Evolutionary conservation across 92 coral and sea anemone genomes (phyloP).

Genomic region (Parazoanthus darwini): DNA sequence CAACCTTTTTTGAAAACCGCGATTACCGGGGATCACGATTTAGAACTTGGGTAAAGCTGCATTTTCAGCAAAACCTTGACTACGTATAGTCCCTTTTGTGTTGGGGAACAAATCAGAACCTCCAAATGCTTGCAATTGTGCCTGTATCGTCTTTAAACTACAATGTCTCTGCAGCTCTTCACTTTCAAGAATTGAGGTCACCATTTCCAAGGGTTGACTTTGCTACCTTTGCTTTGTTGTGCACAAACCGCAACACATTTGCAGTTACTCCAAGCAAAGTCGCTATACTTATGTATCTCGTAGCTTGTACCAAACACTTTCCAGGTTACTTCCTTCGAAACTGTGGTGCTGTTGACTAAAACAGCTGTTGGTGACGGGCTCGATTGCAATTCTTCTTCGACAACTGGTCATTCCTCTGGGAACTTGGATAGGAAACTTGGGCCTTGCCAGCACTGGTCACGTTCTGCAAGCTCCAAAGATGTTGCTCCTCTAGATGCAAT

Average conservation of each 20-base stretch:
- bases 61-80: conserved; percentile 42
- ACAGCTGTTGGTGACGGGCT: not conserved
- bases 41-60: conserved; percentile 44
- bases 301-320: conserved; percentile 18
- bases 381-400: not conserved
- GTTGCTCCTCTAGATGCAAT: conserved; percentile 55
- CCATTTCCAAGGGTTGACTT: not conserved
- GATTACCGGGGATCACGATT: conserved; percentile 24
- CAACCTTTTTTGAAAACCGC: too few relatives aligned
- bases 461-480: conserved; percentile 34
- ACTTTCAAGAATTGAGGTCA: conserved; percentile 37
- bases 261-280: conserved; percentile 52
- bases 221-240: conserved; percentile 26
- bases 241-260: conserved; percentile 47
- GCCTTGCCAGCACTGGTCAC: conserved; percentile 52
- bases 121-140: conserved; percentile 4
- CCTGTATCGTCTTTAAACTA: conserved; percentile 49
- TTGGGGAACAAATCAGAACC: conserved; percentile 26
- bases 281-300: conserved; percentile 43
- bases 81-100: conserved; percentile 34
- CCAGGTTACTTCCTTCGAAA: not conserved
- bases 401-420: conserved; percentile 35
- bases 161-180: conserved; percentile 33
- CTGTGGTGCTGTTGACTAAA: not conserved
- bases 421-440: conserved; percentile 20